These are phyloP conservation scores for Labeo calbasu DNA, from an alignment of 2,797 vertebrate species.

Conservation along the genomic window DNA sequence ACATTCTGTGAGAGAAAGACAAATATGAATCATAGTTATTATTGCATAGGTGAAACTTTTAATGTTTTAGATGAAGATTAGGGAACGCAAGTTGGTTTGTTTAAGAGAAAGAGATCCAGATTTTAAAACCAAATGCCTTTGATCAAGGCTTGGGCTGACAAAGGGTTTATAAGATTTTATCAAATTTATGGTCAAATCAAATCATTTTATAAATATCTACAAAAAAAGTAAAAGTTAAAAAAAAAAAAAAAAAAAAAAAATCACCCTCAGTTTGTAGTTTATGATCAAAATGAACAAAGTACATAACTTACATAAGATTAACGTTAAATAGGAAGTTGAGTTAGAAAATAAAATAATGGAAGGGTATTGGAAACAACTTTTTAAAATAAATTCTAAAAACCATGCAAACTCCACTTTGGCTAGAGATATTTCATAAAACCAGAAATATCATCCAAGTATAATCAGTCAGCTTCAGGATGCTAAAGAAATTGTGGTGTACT, in stretches of 20 bases:
- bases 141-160: neutral
- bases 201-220: neutral
- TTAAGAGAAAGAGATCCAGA: neutral
- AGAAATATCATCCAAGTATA: neutral
- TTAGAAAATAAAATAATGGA: neutral
- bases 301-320: neutral
- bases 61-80: neutral
- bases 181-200: neutral
- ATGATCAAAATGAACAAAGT: too few relatives aligned
- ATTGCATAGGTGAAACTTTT: neutral
- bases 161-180: neutral
- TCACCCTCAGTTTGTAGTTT: too few relatives aligned
- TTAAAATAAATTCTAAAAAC: neutral
- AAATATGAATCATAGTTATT: too few relatives aligned
- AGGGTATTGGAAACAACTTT: neutral
- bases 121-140: neutral
- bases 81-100: neutral
- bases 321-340: neutral
- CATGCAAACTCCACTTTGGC: neutral
- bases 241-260: too few relatives aligned
- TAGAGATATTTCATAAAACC: neutral
- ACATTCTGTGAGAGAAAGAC: too few relatives aligned
- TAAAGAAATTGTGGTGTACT: neutral
- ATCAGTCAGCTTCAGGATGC: neutral
- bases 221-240: too few relatives aligned